Conservation (phyloP, 2,113 vertebrate genomes). For the Pterocles burchelli region DNA sequence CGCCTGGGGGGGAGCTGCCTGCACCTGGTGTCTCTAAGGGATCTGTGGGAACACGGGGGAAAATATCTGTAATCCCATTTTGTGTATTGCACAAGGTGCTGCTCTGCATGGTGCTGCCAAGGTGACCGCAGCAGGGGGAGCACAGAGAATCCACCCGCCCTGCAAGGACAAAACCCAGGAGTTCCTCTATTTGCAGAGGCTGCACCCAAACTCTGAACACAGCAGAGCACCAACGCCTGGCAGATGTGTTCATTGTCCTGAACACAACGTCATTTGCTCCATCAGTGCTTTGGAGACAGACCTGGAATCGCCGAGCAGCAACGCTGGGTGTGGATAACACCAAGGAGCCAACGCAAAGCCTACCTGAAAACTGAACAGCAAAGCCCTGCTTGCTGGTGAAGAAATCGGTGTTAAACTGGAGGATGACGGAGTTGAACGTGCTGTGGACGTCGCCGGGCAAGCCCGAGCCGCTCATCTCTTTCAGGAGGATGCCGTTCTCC, state of each 20-base stretch:
- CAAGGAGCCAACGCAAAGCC: neutral
- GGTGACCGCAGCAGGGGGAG: neutral
- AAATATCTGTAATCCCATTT: neutral
- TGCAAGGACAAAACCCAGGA: neutral
- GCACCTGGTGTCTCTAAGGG: neutral
- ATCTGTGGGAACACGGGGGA: neutral
- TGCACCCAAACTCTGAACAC: neutral
- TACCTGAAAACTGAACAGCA: conserved; percentile 94
- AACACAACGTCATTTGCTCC: neutral
- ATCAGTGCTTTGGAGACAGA: neutral
- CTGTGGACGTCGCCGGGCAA: conserved; percentile 90
- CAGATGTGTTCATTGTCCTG: too few relatives aligned
- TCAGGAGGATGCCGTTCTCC: conserved; percentile 91
- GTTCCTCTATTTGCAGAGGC: neutral
- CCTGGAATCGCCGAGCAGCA: neutral
- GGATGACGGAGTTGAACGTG: conserved; percentile 90
- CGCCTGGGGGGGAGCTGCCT: neutral
- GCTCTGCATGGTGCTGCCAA: neutral
- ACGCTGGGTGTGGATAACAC: fast-evolving
- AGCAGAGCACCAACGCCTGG: neutral
- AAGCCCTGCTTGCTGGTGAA: conserved; percentile 99
- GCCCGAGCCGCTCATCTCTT: conserved; percentile 86
- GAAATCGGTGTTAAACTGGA: conserved; percentile 98
- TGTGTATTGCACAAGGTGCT: neutral
- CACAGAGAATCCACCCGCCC: neutral